These are phyloP conservation scores for Clinocottus analis DNA, from an alignment of 2,113 vertebrate genomes.

Conservation along the genomic window DNA sequence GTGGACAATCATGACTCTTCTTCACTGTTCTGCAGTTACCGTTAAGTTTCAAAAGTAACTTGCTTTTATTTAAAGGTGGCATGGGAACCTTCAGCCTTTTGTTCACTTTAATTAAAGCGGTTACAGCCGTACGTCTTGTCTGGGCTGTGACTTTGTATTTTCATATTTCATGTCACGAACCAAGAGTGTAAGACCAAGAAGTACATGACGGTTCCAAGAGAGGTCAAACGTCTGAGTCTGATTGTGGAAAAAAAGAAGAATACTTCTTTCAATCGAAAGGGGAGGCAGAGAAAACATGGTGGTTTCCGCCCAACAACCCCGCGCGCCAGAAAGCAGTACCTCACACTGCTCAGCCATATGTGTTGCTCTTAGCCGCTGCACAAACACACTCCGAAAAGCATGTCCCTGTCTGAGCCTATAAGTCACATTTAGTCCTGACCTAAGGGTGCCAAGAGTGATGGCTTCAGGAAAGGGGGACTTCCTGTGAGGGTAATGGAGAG, in stretches of 20 bases:
- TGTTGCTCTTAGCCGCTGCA: constrained; percentile 70
- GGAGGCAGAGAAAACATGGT: constrained; percentile 62
- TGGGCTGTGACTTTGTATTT: background rate
- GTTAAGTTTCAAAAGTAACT: background rate
- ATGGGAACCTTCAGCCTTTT: background rate
- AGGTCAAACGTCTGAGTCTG: constrained; percentile 32
- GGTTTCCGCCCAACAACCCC: constrained; percentile 37
- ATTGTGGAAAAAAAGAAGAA: constrained; percentile 31
- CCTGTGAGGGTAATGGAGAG: constrained; percentile 65
- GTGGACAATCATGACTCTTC: no score
- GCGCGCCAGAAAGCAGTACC: constrained; percentile 25
- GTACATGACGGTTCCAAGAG: constrained; percentile 4
- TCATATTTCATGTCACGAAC: constrained; percentile 8
- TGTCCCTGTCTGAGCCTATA: constrained; percentile 60
- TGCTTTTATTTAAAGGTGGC: background rate
- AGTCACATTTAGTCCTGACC: constrained; percentile 75
- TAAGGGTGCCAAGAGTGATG: constrained; percentile 70
- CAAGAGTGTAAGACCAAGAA: constrained; percentile 6
- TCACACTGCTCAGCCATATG: constrained; percentile 51
- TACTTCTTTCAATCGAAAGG: constrained; percentile 46
- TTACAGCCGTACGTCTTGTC: background rate
- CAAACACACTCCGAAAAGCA: constrained; percentile 66
- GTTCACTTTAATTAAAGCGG: background rate
- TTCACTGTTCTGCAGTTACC: background rate
- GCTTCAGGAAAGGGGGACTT: constrained; percentile 78